phyloP scores from a whole-genome alignment of 2,888 invertebrate genomes.

The Hirtodrosophila duncani region DNA sequence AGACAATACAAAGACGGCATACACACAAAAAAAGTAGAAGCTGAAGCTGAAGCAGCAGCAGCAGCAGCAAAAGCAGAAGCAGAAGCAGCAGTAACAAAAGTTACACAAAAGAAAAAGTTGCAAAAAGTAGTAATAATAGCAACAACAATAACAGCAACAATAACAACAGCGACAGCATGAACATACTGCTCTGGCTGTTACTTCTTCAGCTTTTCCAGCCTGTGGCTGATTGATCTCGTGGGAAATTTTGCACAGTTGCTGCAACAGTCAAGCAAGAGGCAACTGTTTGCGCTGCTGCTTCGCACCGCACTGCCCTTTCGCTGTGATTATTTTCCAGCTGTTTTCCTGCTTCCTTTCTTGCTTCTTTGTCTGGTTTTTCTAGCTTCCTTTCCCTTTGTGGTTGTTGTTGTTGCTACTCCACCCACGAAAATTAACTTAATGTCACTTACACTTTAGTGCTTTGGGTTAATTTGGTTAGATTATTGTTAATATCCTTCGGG shows the following conservation, averaged over 20 bases:
- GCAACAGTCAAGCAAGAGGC: slow-evolving; percentile 30
- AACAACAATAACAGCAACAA: slow-evolving; percentile 31
- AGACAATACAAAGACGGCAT: slow-evolving; percentile 3
- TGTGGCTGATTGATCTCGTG: slow-evolving; percentile 75
- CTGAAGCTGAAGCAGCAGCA: slow-evolving; percentile 36
- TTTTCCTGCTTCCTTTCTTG: slow-evolving; percentile 9
- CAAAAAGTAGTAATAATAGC: slow-evolving; percentile 61
- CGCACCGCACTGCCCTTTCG: slow-evolving; percentile 25
- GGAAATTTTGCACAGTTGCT: slow-evolving; percentile 74
- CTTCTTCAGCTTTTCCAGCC: slow-evolving; percentile 38
- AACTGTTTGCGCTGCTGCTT: not conserved
- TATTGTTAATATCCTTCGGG: slow-evolving; percentile 76
- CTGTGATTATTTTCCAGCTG: slow-evolving; percentile 38
- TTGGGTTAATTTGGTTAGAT: slow-evolving; percentile 76
- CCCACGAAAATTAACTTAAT: slow-evolving; percentile 74
- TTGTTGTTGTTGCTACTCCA: slow-evolving; percentile 35
- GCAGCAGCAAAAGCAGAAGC: slow-evolving; percentile 9
- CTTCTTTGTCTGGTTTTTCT: slow-evolving; percentile 16
- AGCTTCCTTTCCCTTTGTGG: slow-evolving; percentile 24
- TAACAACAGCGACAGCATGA: slow-evolving; percentile 15
- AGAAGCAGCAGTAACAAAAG: slow-evolving; percentile 42
- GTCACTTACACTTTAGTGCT: slow-evolving; percentile 77
- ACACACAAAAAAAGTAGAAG: slow-evolving; percentile 6
- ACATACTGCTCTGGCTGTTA: too few relatives aligned
- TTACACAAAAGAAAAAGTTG: slow-evolving; percentile 60